phyloP scores from a whole-genome alignment of 2,888 invertebrate genomes.

The Napeogenes inachia region DNA sequence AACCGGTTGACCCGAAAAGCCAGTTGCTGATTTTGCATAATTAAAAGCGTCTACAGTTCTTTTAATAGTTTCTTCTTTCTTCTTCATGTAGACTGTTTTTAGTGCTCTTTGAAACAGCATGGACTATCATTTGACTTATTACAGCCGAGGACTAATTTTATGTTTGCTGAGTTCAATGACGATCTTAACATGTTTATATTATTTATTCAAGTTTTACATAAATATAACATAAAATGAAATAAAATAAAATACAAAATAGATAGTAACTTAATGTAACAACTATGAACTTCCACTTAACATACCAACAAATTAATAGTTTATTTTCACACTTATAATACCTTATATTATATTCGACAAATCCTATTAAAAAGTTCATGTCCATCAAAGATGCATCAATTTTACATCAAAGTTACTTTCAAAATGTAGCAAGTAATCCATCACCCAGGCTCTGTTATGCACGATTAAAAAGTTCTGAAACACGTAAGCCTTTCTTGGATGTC shows the following conservation, averaged over 20 bases:
- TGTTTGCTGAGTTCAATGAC: no score
- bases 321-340: no score
- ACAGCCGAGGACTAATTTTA: no score
- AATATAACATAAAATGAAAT: no score
- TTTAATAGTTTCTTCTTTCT: slow-evolving; percentile 35
- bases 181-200: no score
- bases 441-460: slow-evolving; percentile 27
- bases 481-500: slow-evolving; percentile 34
- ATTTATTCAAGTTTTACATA: no score
- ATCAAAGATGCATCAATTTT: slow-evolving; percentile 21
- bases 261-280: no score
- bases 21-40: slow-evolving; percentile 61
- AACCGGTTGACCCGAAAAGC: slow-evolving; percentile 57
- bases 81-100: slow-evolving; percentile 2
- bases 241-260: no score
- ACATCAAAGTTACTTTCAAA: slow-evolving; percentile 19
- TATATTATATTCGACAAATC: neutral
- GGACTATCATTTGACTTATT: neutral
- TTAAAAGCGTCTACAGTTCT: slow-evolving; percentile 57
- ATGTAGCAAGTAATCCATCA: slow-evolving; percentile 28
- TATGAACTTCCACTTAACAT: no score
- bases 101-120: neutral
- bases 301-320: no score
- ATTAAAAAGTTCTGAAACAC: slow-evolving; percentile 32
- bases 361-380: slow-evolving; percentile 1